These are phyloP conservation scores for Scaptomyza graminum DNA, from an alignment of 1,140 invertebrate genomes.

Conservation along the genomic window DNA sequence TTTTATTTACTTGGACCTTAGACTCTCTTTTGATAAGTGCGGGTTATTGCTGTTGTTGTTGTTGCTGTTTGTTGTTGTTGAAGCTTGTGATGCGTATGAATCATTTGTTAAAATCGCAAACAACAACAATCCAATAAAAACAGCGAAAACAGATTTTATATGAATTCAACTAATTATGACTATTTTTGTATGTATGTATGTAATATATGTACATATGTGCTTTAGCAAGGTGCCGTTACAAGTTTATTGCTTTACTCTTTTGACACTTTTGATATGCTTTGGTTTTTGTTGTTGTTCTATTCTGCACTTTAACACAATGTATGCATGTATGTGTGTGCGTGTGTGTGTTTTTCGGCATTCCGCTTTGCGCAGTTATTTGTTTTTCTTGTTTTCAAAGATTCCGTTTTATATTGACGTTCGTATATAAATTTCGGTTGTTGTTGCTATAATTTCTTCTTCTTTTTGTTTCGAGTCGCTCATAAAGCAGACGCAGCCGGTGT, in stretches of 20 bases:
- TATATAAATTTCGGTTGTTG: constrained; percentile 15
- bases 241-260: constrained; percentile 15
- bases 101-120: constrained; percentile 44
- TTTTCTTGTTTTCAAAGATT: constrained; percentile 80
- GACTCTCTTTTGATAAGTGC: constrained; percentile 43
- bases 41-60: neutral
- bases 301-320: constrained; percentile 1
- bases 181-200: neutral
- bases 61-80: neutral
- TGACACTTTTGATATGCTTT: constrained; percentile 35
- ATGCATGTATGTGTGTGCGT: constrained; percentile 4
- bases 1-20: constrained; percentile 56
- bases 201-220: constrained; percentile 4
- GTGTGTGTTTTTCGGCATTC: constrained; percentile 64
- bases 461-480: constrained; percentile 25
- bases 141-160: neutral
- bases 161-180: constrained; percentile 4
- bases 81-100: constrained; percentile 46
- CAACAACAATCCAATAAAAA: constrained; percentile 14
- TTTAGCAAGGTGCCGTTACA: constrained; percentile 7
- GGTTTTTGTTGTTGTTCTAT: constrained; percentile 1
- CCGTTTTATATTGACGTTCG: constrained; percentile 76
- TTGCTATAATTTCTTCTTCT: neutral
- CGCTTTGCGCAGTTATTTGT: constrained; percentile 76
- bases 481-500: constrained; percentile 34